A percentile compares a stretch with the other conserved stretches of the same genome.
Conservation (phyloP, 2,797 vertebrate genomes). For the Artibeus lituratus region DNA sequence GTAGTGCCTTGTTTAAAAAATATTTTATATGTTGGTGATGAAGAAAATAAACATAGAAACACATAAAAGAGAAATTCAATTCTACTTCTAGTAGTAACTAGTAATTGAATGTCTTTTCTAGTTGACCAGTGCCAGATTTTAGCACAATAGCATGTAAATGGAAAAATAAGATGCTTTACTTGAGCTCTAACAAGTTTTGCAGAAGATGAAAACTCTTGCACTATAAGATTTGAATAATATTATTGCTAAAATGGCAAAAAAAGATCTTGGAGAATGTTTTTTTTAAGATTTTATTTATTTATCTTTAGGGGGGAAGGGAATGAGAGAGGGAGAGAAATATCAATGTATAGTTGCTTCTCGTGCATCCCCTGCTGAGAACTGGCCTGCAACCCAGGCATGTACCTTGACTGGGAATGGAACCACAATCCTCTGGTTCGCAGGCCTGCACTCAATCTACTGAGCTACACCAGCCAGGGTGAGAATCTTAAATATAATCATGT, state of each 20-base stretch:
- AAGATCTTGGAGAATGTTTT: not conserved
- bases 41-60: not conserved
- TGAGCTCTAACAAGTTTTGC: not conserved
- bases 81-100: not conserved
- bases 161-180: not conserved
- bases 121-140: not conserved
- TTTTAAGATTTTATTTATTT: no score
- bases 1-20: not conserved
- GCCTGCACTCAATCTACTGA: no score
- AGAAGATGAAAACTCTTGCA: not conserved
- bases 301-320: no score
- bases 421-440: no score
- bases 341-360: no score
- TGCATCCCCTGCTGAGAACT: no score
- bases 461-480: no score
- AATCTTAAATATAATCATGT: not conserved
- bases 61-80: not conserved
- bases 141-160: not conserved
- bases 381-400: no score
- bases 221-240: not conserved
- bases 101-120: not conserved
- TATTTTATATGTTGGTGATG: not conserved
- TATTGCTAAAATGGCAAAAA: not conserved
- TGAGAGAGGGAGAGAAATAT: no score
- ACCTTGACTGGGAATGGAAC: no score